Conservation (phyloP, 2,888 invertebrate species). For the Melipona bicolor region DNA sequence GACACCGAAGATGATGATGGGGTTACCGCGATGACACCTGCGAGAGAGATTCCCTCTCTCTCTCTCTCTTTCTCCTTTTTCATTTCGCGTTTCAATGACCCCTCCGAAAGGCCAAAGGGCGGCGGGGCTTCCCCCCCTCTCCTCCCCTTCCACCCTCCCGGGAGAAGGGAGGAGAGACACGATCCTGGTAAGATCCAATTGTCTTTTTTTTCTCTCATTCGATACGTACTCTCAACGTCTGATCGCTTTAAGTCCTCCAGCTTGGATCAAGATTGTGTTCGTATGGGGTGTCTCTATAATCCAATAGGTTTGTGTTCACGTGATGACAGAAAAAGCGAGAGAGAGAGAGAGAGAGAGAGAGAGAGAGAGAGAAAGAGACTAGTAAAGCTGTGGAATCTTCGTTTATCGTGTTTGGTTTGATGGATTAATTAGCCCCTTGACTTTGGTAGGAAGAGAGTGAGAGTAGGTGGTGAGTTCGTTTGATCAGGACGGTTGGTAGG, state of each 20-base stretch:
- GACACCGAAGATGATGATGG: constrained; percentile 30
- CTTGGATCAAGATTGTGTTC: constrained; percentile 30
- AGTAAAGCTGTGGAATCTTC: not conserved
- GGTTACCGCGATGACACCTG: constrained; percentile 57
- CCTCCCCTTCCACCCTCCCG: too few relatives aligned
- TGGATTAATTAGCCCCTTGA: not conserved
- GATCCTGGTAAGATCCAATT: constrained; percentile 49
- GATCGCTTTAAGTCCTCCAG: constrained; percentile 35
- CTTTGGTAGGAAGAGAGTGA: not conserved
- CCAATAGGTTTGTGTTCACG: constrained; percentile 9
- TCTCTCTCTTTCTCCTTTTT: not conserved
- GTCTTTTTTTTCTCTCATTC: constrained; percentile 6
- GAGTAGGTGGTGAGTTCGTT: not conserved
- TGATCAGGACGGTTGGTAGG: not conserved
- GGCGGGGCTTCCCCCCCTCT: constrained; percentile 48
- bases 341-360: too few relatives aligned
- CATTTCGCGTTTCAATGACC: constrained; percentile 30
- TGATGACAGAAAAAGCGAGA: not conserved
- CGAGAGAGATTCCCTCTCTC: constrained; percentile 39
- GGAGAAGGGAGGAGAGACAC: not conserved
- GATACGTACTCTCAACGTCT: constrained; percentile 21
- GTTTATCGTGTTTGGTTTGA: not conserved
- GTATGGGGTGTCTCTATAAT: constrained; percentile 8
- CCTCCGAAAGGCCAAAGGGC: constrained; percentile 6
- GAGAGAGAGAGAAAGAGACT: too few relatives aligned